Evolutionary conservation across 1,140 invertebrate genomes (phyloP), one percentile per base, ranked within the genome.

Genomic region (Drosophila athabasca): DNA sequence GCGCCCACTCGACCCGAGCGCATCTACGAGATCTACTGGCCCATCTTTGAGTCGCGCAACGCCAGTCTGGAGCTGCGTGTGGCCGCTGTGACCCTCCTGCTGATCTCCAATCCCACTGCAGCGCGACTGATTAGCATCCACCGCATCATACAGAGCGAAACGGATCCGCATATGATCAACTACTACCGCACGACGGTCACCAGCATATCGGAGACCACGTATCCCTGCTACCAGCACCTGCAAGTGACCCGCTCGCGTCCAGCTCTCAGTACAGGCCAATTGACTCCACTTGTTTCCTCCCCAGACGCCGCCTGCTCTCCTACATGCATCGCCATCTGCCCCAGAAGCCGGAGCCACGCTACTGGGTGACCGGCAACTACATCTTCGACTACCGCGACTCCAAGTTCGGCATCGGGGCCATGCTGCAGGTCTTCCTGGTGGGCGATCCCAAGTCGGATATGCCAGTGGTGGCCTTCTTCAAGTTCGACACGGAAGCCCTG

Each of bases 151-250:
- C 92, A 93, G 77, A 92, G 91, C 4, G 95, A 95, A 70, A 93
- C 93, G 1, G 93, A 93, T 80, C 92, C 92, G 17, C 95, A 95
- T 77, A 91, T 96, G 49, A 95, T 95, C 62, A 94, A 95, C 79
- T 96, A 94, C 80, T 96, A 95, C 92, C 95, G 95, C 65, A 95
- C 95, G 0, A 95, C 95, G 6, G 91, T 96, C 17, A 95, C 95
- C 54, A 95, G 94, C 48, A 91, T 95, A 72, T 93, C 95, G 54
- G 92, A 93, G 19, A 95, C 94, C 0, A 94, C 94, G 1, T 94
- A 93, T 81, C 94, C 94, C 1, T 95, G 94, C 79, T 94, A 94
- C 71, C 90, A 92, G 51, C 91, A 93, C 59, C 90, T 95, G 94
- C 94, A 92, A 93, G 93, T 91, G 43, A 53, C 31, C n/a, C 17